Evolutionary conservation across 2,888 invertebrate genomes (phyloP), one percentile per base, ranked within the genome.

Genomic region (Chymomyza amoena): DNA sequence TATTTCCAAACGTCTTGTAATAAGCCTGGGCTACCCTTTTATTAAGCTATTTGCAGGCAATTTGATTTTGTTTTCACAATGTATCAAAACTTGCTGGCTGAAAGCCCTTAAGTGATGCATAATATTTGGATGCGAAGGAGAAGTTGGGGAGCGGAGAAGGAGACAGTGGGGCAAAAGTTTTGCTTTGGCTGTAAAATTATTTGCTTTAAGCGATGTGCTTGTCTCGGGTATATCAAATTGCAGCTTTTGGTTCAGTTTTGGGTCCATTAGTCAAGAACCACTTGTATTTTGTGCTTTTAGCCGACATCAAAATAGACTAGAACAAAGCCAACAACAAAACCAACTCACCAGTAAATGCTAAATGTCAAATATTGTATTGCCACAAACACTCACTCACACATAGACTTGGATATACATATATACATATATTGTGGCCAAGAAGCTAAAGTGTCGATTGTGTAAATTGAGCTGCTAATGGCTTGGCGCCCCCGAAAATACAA

Each of bases 401-500:
- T 62, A 28, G 4, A 69, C 62, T n/a, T 1, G 3, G 3, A 20
- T 3, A 56, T 36, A 56, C 61, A 45, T 56, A 72, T 63, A 64
- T 64, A n/a, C 52, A 15, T 20, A 20, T 15, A 7, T 32, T 32
- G 9, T 69, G 68, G 70, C 66, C 73, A 70, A 71, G 60, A 67
- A 68, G 50, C 71, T 50, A 64, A 66, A 62, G 76, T 59, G 71
- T 67, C 73, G 69, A 63, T 72, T 80, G 70, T 75, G 84, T 86
- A 84, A 88, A 84, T 79, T 88, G 84, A 84, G 88, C 88, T 84
- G 87, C 87, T 84, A 84, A 84, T 84, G 82, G 84, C 73, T 51
- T 25, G 56, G 63, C 70, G 68, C 57, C 45, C 61, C 69, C 65
- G 67, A 9, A 56, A 56, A 18, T 56, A 75, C 59, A 71, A 66